These are phyloP conservation scores for Panagrolaimus sp. DNA, from an alignment of 1,140 invertebrate genomes.

Conservation along the genomic window DNA sequence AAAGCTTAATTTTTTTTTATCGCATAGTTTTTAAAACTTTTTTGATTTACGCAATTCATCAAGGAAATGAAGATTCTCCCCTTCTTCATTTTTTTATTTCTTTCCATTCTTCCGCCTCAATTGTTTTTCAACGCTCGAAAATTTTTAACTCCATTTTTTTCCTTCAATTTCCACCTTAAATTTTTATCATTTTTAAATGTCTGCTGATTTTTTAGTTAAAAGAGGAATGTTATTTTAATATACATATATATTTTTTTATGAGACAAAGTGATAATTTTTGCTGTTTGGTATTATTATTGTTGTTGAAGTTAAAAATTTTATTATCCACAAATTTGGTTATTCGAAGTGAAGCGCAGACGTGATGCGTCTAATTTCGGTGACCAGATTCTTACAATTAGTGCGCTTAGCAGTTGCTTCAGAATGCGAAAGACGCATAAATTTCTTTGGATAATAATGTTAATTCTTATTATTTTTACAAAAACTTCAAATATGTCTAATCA, in stretches of 20 bases:
- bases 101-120: conserved; percentile 5
- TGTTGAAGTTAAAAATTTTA: neutral
- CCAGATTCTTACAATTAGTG: neutral
- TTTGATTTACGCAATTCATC: no score
- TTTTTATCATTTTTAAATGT: conserved; percentile 2
- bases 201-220: conserved; percentile 9
- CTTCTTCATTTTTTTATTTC: no score
- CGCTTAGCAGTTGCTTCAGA: conserved; percentile 12
- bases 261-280: conserved; percentile 4
- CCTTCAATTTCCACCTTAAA: neutral
- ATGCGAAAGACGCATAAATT: neutral
- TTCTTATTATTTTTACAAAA: neutral
- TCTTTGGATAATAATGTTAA: conserved; percentile 6
- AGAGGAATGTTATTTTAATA: neutral
- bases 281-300: neutral
- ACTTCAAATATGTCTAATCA: neutral
- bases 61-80: no score
- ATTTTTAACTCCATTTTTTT: conserved; percentile 3
- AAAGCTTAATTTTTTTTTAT: no score
- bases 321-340: neutral
- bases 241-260: neutral
- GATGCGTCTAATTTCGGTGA: conserved; percentile 5
- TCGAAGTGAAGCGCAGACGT: neutral
- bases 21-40: no score
- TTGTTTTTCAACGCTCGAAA: conserved; percentile 10